Conservation (phyloP, 2,888 invertebrate species). For the Polyommatus icarus region DNA sequence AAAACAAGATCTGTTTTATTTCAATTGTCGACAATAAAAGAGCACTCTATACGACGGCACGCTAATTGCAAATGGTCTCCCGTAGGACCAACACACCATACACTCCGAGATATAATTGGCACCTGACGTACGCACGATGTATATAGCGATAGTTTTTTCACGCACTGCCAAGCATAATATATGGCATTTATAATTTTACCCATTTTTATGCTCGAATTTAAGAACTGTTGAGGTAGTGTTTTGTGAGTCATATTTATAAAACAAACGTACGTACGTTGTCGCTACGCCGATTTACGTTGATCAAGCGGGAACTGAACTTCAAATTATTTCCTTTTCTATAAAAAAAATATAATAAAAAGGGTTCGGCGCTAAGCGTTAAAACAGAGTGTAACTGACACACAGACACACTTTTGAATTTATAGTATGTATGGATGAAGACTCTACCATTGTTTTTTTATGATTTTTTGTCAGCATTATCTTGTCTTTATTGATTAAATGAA, state of each 20-base stretch:
- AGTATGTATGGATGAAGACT: neutral
- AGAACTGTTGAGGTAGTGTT: neutral
- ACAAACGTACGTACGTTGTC: neutral
- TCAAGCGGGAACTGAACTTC: neutral
- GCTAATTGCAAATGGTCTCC: slow-evolving; percentile 55
- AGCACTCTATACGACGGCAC: slow-evolving; percentile 40
- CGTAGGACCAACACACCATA: slow-evolving; percentile 48
- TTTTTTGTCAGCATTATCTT: neutral
- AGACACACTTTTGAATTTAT: neutral
- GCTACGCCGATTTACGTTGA: neutral
- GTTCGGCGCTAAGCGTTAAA: neutral
- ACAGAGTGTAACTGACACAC: neutral
- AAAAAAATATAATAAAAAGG: neutral
- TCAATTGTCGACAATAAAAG: slow-evolving; percentile 13
- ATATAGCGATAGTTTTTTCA: slow-evolving; percentile 3
- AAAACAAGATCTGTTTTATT: neutral
- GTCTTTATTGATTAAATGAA: neutral
- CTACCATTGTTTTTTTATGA: neutral
- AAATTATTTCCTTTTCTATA: neutral
- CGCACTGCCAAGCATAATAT: slow-evolving; percentile 15
- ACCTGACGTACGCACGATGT: neutral
- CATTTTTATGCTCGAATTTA: neutral
- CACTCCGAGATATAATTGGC: slow-evolving; percentile 16
- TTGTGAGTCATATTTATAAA: neutral
- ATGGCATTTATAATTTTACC: neutral